Percentiles rank a stretch among this genome's conserved stretches.
Evolutionary conservation across 2,113 vertebrate species (phyloP).

Genomic region (Tretioscincus oriximinensis): DNA sequence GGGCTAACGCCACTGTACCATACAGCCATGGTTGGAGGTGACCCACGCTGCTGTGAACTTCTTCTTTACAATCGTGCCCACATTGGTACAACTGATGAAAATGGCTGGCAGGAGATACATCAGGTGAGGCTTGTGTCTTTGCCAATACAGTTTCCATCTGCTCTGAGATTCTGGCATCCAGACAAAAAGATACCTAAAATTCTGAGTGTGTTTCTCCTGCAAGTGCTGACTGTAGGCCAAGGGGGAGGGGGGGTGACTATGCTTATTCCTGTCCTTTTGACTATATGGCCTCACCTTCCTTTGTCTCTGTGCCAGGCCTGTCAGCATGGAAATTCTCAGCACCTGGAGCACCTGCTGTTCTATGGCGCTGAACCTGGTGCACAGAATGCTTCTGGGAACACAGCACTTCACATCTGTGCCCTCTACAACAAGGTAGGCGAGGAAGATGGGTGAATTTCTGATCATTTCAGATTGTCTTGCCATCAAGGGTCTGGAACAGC

Average conservation of each 20-base stretch:
- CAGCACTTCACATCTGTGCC: constrained; percentile 91
- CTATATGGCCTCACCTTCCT: background rate
- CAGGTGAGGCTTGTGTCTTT: constrained; percentile 72
- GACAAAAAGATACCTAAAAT: background rate
- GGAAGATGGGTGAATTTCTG: background rate
- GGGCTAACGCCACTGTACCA: constrained; percentile 92
- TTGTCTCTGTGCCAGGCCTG: constrained; percentile 63
- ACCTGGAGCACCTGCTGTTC: constrained; percentile 90
- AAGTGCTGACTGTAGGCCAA: background rate
- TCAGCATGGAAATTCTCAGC: constrained; percentile 88
- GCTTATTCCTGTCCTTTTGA: constrained; percentile 3
- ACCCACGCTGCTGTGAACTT: constrained; percentile 91
- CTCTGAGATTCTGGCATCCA: background rate
- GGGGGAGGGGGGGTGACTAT: constrained; percentile 11
- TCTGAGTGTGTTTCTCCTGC: constrained; percentile 2
- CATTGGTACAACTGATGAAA: constrained; percentile 87
- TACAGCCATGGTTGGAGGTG: constrained; percentile 91
- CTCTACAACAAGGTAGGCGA: constrained; percentile 88
- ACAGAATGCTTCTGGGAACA: constrained; percentile 93
- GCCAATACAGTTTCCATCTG: too few relatives aligned
- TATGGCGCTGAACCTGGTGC: constrained; percentile 87
- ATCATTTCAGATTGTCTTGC: too few relatives aligned
- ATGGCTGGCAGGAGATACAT: constrained; percentile 93
- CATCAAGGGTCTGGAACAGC: too few relatives aligned
- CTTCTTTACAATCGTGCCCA: constrained; percentile 86